These are phyloP conservation scores for Macrotus californicus DNA, from an alignment of 2,113 vertebrate genomes.

Conservation along the genomic window DNA sequence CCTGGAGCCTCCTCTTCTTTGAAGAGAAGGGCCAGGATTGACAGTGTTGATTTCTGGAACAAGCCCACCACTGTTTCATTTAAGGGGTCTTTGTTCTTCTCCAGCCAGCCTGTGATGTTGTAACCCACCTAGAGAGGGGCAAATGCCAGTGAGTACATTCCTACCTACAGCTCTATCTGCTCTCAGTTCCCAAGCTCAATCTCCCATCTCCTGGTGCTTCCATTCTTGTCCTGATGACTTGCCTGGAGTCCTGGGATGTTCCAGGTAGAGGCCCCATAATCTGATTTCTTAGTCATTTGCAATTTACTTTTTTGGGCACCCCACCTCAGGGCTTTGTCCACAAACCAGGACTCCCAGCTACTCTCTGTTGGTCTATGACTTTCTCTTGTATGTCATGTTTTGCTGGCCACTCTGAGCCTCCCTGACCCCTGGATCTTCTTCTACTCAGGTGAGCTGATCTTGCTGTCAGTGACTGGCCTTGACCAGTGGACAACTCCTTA, in stretches of 20 bases:
- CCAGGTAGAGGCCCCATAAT: background rate
- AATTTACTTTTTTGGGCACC: background rate
- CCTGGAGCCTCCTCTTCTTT: constrained; percentile 67
- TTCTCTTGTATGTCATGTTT: background rate
- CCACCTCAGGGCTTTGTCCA: background rate
- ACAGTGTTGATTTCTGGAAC: constrained; percentile 41
- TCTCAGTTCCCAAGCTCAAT: background rate
- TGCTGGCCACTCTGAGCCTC: background rate
- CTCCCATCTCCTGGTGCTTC: background rate
- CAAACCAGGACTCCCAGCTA: background rate
- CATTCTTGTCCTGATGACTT: background rate
- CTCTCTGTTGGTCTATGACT: background rate
- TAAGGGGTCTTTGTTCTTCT: constrained; percentile 69
- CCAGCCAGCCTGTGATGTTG: constrained; percentile 58
- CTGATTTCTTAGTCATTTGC: background rate
- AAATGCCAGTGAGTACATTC: background rate
- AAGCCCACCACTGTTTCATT: constrained; percentile 63
- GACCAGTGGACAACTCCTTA: background rate
- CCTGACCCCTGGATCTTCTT: background rate
- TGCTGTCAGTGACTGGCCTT: background rate
- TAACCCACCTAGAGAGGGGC: constrained; percentile 51
- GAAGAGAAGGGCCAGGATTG: constrained; percentile 53
- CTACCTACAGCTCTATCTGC: background rate
- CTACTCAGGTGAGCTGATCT: background rate
- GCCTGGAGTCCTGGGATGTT: background rate